phyloP scores from a whole-genome alignment of 2,113 vertebrate genomes.

The Callospermophilus lateralis region DNA sequence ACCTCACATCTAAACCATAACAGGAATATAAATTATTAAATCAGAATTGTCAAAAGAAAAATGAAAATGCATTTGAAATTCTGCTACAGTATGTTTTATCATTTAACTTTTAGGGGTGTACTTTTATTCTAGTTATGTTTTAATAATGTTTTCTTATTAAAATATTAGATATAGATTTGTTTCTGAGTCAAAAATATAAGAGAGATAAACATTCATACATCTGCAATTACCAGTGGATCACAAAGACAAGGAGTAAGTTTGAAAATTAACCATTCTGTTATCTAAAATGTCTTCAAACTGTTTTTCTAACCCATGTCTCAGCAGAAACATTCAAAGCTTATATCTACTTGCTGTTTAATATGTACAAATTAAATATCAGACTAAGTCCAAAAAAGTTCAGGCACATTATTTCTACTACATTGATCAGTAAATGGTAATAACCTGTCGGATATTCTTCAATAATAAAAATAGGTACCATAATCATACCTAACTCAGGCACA shows the following conservation, averaged over 20 bases:
- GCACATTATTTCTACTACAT: neutral
- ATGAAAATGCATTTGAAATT: constrained; percentile 65
- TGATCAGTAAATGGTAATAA: neutral
- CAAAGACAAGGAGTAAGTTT: neutral
- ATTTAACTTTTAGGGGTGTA: constrained; percentile 38
- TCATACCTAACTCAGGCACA: neutral
- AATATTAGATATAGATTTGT: constrained; percentile 12
- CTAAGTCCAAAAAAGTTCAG: neutral
- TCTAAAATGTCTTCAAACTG: neutral
- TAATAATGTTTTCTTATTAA: constrained; percentile 23
- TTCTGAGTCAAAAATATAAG: neutral
- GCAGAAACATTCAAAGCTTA: neutral
- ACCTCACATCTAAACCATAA: no score
- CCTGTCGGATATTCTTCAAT: neutral
- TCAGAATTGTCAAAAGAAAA: constrained; percentile 60
- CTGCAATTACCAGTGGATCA: neutral
- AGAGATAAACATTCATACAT: neutral
- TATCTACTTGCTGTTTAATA: neutral
- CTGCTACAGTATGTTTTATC: neutral
- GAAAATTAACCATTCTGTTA: constrained; percentile 30
- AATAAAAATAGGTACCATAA: neutral
- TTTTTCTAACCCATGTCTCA: neutral
- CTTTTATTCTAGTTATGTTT: constrained; percentile 37
- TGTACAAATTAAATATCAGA: neutral
- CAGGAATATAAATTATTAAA: constrained; percentile 69